Base-by-base conservation (phyloP, 2,113 vertebrate genomes). In the Dryoscopus gambensis region DNA sequence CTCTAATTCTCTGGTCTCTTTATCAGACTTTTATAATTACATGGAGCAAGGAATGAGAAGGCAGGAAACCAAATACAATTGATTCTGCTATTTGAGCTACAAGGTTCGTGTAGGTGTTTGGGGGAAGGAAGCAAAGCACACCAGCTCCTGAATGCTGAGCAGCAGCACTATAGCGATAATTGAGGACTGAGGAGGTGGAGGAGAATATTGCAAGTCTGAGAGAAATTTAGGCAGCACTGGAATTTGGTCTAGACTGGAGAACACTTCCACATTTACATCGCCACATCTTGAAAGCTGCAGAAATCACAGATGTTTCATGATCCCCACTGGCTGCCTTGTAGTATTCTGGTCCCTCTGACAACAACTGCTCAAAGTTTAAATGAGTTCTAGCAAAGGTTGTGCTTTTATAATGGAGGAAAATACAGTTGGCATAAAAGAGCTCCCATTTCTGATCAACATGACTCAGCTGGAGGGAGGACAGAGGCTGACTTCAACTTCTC, bases 1-100 rank as follows among this genome's bases (percentile, higher is more conserved):
- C 63, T 94, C 68, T 83, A 87, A 85, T 88, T 84, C 78, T 85
- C 76, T 87, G 49, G 57, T 87, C 53, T 91, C 88, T 82, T 91
- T 93, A 95, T 96, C 78, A 93, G 87, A 83, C 63, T 83, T 90
- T 5, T 46, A 47, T 85, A 95, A 95, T 95, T 89, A 84, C 31
- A 69, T 25, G 30, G 78, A 73, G 22, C 42, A 73, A 78, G 21
- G 84, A 92, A 89, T 76, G 86, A 84, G 84, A 94, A 87, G 74
- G 81, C 17, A 40, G 84, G 90, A 93, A 92, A 78, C 25, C 13
- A 89, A 95, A 95, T 82, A 81, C 57, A 87, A 67, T 67, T 76
- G 74, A 65, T 95, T 91, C 71, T 94, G 62, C 68, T 92, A 7
- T 62, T 89, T 87, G 53, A 91, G 56, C 82, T 55, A 62, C 67